Evolutionary conservation across 2,113 vertebrate genomes (phyloP).

Genomic region (Ranitomeya variabilis): DNA sequence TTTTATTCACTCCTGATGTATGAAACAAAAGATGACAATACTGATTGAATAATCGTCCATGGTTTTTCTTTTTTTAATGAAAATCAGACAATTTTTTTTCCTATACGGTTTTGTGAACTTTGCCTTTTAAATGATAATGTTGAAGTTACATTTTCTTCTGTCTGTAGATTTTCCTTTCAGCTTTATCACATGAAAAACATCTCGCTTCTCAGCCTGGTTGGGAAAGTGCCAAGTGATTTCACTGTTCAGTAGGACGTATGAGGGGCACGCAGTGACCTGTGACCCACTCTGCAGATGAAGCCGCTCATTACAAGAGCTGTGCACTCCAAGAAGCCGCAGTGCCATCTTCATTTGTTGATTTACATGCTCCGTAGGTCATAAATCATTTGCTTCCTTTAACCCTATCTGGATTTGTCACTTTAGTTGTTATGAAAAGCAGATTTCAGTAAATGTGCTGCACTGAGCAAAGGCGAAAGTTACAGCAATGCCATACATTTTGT

Average conservation of each 20-base stretch:
- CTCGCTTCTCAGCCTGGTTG: neutral
- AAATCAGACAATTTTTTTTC: no score
- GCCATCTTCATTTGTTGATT: neutral
- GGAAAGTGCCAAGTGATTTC: neutral
- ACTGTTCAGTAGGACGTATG: neutral
- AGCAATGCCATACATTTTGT: neutral
- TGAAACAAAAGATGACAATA: no score
- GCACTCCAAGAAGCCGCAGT: neutral
- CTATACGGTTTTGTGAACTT: no score
- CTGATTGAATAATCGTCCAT: no score
- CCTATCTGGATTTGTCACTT: neutral
- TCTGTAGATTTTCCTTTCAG: no score
- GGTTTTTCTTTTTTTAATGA: no score
- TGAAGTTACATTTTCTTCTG: no score
- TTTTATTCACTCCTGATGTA: no score
- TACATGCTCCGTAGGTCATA: neutral
- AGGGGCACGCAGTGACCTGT: neutral
- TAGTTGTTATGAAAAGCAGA: neutral
- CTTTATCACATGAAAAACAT: neutral
- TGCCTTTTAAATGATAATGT: no score
- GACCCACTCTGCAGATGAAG: neutral
- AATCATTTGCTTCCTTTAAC: slow-evolving; percentile 6
- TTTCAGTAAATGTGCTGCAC: neutral
- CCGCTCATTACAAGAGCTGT: neutral
- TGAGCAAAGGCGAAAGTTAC: neutral